Evolutionary conservation across 53 echinoderm and acorn worm genomes (phyloP), one percentile per base, ranked within the genome.

Genomic region (Stichopus horrens): DNA sequence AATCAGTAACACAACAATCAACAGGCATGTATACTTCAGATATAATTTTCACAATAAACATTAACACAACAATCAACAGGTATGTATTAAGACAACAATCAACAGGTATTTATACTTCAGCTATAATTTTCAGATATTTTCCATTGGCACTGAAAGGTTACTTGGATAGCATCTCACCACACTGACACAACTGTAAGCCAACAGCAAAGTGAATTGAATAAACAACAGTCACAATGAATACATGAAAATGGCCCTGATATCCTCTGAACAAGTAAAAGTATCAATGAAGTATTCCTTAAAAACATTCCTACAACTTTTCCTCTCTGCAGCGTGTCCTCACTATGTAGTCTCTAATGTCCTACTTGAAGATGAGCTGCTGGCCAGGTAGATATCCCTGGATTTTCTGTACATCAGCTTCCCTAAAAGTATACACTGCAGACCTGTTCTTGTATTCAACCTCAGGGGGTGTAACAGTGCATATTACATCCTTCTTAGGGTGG

Each of bases 401-500:
- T 37, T 77, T 77, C 77, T 77, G 23, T 8, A 77, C 37, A 51
- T 77, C 77, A 77, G 23, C 52, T 77, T 77, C 77, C 52, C 77
- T 77, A 22, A 77, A 77, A 51, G 23, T 22, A 51, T 77, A 77
- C 8, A 19, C 52, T 77, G 77, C 23, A 23, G 77, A 23, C 52
- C 77, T 77, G 77, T 77, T 77, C 23, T 77, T 77, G 52, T 77
- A 77, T 52, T 77, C 23, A 74, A 74, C 74, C 74, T 74, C 74
- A 74, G 74, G 37, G 37, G 37, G 37, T 37, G 37, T 37, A 37
- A 37, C 37, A 37, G 37, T 37, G 37, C 37, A 37, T 37, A 37
- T 37, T 37, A 37, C 37, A 37, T 37, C 37, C 37, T 37, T 37
- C 37, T 37, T 37, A 37, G 37, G 37, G 37, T 11, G 74, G 74